Evolutionary conservation across 2,113 vertebrate species (phyloP).

Genomic region (Geococcyx californianus): DNA sequence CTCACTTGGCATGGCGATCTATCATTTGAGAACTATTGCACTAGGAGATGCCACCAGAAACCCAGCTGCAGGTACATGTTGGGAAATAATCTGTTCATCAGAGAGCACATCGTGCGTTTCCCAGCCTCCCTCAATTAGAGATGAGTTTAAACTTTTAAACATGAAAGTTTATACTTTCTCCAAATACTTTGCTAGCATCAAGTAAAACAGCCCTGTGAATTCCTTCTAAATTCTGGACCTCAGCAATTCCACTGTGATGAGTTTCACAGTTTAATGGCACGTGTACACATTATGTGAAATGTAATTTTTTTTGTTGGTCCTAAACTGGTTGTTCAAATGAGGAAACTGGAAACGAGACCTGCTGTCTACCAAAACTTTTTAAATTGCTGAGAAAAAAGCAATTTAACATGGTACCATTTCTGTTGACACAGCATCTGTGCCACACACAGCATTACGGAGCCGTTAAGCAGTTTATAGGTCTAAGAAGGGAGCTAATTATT

Average conservation of each 20-base stretch:
- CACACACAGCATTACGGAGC: neutral
- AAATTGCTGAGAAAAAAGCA: neutral
- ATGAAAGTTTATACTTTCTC: neutral
- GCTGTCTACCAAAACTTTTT: neutral
- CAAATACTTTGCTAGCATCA: accelerated
- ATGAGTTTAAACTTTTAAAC: neutral
- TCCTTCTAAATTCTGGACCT: neutral
- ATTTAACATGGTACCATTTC: accelerated
- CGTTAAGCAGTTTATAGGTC: neutral
- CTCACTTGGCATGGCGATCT: neutral
- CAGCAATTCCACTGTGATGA: accelerated
- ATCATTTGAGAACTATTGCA: neutral
- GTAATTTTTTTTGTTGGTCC: neutral
- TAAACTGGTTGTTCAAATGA: neutral
- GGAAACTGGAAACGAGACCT: accelerated
- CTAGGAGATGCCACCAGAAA: neutral
- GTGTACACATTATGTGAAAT: neutral
- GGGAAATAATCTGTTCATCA: accelerated
- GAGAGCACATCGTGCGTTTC: neutral
- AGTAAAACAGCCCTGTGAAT: neutral
- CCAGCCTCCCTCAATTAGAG: neutral
- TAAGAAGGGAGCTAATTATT: neutral
- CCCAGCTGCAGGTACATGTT: neutral
- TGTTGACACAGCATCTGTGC: neutral
- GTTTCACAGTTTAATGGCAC: neutral